A percentile compares a stretch with the other conserved stretches of the same genome.
Conservation (phyloP, 92 coral and sea anemone genomes). For the Heliopora coerulea region DNA sequence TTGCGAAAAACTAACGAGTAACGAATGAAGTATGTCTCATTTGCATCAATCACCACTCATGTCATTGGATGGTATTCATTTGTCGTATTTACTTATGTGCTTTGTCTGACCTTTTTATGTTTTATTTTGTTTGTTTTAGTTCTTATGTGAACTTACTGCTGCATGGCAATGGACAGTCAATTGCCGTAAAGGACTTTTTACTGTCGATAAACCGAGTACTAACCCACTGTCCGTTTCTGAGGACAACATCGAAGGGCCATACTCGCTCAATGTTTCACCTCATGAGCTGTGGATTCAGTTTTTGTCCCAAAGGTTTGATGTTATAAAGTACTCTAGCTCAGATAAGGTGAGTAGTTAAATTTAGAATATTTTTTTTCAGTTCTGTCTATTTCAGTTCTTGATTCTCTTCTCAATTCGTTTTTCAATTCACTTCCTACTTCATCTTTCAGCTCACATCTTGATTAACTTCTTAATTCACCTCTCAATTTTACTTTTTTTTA, state of each 20-base stretch:
- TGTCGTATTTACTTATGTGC: too few species aligned
- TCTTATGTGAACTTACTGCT: conserved; percentile 81
- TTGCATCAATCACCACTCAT: too few species aligned
- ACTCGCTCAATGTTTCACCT: conserved; percentile 81
- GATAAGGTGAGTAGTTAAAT: conserved; percentile 67
- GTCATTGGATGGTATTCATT: too few species aligned
- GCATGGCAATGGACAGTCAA: conserved; percentile 99
- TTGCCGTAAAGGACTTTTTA: conserved; percentile 85
- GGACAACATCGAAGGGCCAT: conserved; percentile 78
- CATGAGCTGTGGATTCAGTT: conserved; percentile 99
- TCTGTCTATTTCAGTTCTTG: too few species aligned
- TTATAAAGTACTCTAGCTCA: conserved; percentile 82
- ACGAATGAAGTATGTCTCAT: too few species aligned
- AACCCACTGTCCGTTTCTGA: conserved; percentile 89
- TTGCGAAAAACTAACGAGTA: too few species aligned
- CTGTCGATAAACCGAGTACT: conserved; percentile 57
- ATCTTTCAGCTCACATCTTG: too few species aligned
- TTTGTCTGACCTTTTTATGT: too few species aligned
- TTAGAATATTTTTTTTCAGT: too few species aligned
- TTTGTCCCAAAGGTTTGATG: conserved; percentile 85
- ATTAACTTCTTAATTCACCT: neutral
- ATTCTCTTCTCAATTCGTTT: neutral
- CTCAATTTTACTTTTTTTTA: neutral
- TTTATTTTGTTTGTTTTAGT: conserved; percentile 46
- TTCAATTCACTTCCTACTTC: neutral